phyloP scores from a whole-genome alignment of 2,113 vertebrate species.

The Natator depressus region DNA sequence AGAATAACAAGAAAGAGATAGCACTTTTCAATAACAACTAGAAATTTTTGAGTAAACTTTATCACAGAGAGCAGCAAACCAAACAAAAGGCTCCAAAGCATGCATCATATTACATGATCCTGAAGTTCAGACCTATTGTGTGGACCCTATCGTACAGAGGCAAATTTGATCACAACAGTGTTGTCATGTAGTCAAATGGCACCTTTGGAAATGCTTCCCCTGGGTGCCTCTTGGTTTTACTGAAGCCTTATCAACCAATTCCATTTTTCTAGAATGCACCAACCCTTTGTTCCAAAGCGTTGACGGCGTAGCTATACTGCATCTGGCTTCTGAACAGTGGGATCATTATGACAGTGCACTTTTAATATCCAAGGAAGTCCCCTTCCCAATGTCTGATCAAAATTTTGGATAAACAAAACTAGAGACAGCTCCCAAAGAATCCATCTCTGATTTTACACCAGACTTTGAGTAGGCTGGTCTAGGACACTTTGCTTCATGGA shows the following conservation, averaged over 20 bases:
- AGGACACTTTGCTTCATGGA: neutral
- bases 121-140: neutral
- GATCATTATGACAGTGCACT: accelerated
- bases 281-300: neutral
- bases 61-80: neutral
- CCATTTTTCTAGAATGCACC: neutral
- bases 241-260: neutral
- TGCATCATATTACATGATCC: conserved; percentile 28
- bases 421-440: neutral
- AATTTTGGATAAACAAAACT: neutral
- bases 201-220: neutral
- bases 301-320: neutral
- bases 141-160: neutral
- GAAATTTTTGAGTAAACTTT: neutral
- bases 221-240: neutral
- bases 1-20: conserved; percentile 44
- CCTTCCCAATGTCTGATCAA: neutral
- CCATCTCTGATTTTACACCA: neutral
- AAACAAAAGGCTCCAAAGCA: conserved; percentile 8
- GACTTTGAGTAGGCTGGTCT: neutral
- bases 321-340: neutral
- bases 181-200: neutral
- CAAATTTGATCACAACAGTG: neutral
- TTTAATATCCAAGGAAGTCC: neutral
- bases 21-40: conserved; percentile 36